Base-by-base conservation (phyloP, 2,113 vertebrate genomes). In the Sarotherodon lohbergeri region DNA sequence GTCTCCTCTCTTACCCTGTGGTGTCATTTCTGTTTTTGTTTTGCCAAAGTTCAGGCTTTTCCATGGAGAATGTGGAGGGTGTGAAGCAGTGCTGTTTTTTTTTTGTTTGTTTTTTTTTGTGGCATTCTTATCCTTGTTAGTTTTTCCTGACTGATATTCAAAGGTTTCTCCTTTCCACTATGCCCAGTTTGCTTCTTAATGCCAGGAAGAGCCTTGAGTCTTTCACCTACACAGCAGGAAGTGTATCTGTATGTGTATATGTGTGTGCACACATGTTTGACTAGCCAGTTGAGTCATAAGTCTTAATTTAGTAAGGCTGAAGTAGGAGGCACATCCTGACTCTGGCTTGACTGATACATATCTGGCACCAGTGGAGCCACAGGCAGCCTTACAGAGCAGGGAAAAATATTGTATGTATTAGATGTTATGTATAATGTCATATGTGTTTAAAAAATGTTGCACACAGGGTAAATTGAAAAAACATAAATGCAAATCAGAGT, bases 261-360 rank as follows among this genome's bases (percentile, higher is more conserved):
- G 34, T 55, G 9, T 59, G 78, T 55, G n/a, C 16, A 24, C 14
- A 19, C 36, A 34, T 81, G 39, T 90, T 86, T 86, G 27, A 36
- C 19, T 84, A 43, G 61, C n/a, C 61, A 54, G 87, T 86, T 87
- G 71, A 90, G 88, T 93, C 83, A 89, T 56, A 82, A 46, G 16
- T 85, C 87, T 87, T 86, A 79, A 87, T 92, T 91, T 90, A 92
- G 89, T 88, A 43, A 82, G 86, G 54, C 63, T 80, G 54, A 43
- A 85, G 86, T 88, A 82, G 61, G 84, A 87, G 85, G 41, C 57
- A 84, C 59, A 80, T 94, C 71, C 86, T 89, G 66, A 73, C 56
- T 88, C 27, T 83, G 71, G 78, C 61, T 93, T 36, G 19, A 41
- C 32, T 91, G 48, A 86, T 93, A 11, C 11, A 63, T 66, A 81